Base-by-base conservation (phyloP, 1,140 invertebrate species). In the Oncopeltus fasciatus region DNA sequence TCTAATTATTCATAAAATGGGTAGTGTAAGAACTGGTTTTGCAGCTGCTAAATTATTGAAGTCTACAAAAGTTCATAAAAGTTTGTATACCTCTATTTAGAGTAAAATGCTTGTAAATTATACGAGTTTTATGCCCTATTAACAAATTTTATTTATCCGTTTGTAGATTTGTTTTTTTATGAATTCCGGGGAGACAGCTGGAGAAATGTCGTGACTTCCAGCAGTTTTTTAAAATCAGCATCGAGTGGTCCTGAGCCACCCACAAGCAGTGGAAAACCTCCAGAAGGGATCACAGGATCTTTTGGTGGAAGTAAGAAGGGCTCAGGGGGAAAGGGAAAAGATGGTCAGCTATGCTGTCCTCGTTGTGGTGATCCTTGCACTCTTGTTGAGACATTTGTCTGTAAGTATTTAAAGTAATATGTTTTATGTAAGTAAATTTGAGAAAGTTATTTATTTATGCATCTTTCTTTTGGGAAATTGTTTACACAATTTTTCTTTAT, bases 291-390 rank as follows among this genome's bases (percentile, higher is more conserved):
- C 26, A 16, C 59, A 12, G 57, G 49, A 16, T n/a, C 38, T 14
- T 28, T 31, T 28, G 44, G 57, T 20, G 38, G 57, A 29, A 33
- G 64, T 38, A 59, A 57, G 26, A 60, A 49, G n/a, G 47, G 47
- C 5, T 8, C 49, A 24, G 65, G 67, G n/a, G 64, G 65, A 38
- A 66, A 66, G 44, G 74, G 74, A 38, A 72, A 72, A 33, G 75
- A 75, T 46, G 78, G 79, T 24, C 80, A 80, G 65, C 76, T 91
- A 0, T 82, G 81, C 24, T 96, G 94, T 73, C 93, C 93, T 8
- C 95, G 95, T 75, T 97, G 93, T 76, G 93, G 92, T 0, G 92
- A 94, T 77, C 88, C 92, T 59, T 95, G 92, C 75, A 93, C 90
- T 14, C 91, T 95, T 75, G 92, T 96, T 59, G 93, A 95, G 77